Base-by-base conservation (phyloP, 2,113 vertebrate species). In the Ptychochromis oligacanthus region DNA sequence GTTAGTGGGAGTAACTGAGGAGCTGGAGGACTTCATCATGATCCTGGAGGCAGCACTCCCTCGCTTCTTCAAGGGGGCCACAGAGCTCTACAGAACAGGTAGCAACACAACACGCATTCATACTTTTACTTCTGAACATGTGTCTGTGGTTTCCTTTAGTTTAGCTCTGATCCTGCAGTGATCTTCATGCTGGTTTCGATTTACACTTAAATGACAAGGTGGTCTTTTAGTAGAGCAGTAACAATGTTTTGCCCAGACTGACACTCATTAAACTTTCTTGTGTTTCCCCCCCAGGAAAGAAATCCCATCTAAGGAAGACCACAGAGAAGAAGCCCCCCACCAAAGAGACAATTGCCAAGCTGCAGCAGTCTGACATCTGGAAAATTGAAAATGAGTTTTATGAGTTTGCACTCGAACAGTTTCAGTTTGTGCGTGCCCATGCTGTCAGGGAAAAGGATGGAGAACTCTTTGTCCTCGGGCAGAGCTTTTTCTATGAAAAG, bases 301-400 rank as follows among this genome's bases (percentile, higher is more conserved):
- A 97, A 95, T 99, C 98, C 43, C 98, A 99, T 89, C 96, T 99
- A 92, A 95, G 98, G 83, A 99, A 99, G 96, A 99, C 98, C 79
- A 97, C 96, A 0, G 98, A 99, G 95, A 99, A 99, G 95, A 99
- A 99, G 87, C 95, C 97, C 62, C 98, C 97, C 60, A 97, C 97
- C 88, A 98, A 97, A 93, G 98, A 99, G 95, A 98, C 97, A 36
- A 97, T 98, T 83, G 94, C 96, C 85, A 98, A 97, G 89, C 96
- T 99, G 54, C 98, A 99, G 92, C 98, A 98, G 87, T 99, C 98
- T 2, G 95, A 97, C 94, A 96, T 99, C 93, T 99, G 98, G 98
- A 99, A 99, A 93, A 97, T 99, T 70, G 98, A 99, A 91, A 99
- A 99, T 1, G 98, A 99, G 95, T 99, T 99, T 95, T 99, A 99